Conservation (phyloP, 2,113 vertebrate species). For the Odontophorus gujanensis region DNA sequence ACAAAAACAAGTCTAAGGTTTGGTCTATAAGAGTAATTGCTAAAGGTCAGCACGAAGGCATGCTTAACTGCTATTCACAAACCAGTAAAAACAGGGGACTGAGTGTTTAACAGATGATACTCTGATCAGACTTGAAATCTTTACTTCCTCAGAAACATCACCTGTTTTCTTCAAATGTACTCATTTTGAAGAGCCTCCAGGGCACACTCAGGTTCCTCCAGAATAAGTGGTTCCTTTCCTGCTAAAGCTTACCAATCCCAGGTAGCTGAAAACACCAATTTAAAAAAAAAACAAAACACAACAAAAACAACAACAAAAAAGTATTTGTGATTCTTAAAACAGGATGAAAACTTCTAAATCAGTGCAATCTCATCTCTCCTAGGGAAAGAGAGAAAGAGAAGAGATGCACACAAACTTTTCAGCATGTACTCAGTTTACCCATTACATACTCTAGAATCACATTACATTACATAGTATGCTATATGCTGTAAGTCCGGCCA, state of each 20-base stretch:
- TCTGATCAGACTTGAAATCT: neutral
- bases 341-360: neutral
- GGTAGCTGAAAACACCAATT: accelerated
- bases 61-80: neutral
- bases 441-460: neutral
- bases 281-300: too few relatives aligned
- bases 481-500: neutral
- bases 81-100: neutral
- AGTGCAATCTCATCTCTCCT: neutral
- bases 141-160: neutral
- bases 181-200: neutral
- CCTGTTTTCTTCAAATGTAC: neutral
- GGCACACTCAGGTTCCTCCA: neutral
- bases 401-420: neutral
- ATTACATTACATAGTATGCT: neutral
- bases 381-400: neutral
- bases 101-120: neutral
- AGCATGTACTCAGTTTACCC: neutral
- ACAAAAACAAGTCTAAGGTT: neutral
- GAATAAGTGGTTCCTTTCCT: neutral
- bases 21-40: neutral
- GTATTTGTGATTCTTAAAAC: neutral
- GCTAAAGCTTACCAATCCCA: neutral
- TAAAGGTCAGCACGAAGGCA: neutral
- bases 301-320: neutral